Evolutionary conservation across 2,113 vertebrate genomes (phyloP).

Genomic region (Corvus hawaiiensis): DNA sequence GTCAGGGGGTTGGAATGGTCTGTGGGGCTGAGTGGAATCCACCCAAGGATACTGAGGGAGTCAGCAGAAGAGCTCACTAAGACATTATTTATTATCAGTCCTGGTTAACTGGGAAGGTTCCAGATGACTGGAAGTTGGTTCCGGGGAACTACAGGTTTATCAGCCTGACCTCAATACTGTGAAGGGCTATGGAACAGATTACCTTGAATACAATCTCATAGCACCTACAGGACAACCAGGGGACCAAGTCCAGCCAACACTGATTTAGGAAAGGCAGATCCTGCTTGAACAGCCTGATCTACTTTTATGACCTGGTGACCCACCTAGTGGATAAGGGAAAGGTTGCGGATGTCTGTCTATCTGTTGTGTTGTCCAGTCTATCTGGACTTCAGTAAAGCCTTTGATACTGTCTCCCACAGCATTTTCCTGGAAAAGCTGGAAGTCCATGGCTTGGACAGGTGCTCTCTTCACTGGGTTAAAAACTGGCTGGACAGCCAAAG

Average conservation of each 20-base stretch:
- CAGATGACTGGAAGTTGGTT: not conserved
- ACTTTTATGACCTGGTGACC: not conserved
- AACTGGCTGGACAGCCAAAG: not conserved
- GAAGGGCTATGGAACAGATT: not conserved
- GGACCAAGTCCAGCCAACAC: not conserved
- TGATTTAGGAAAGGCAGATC: not conserved
- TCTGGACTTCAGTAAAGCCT: not conserved
- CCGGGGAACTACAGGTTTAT: not conserved
- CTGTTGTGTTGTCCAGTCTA: too few relatives aligned
- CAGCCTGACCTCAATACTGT: not conserved
- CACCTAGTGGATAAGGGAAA: not conserved
- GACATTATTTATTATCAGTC: not conserved
- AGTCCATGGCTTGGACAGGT: rapidly evolving
- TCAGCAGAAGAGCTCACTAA: not conserved
- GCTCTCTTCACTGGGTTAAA: not conserved
- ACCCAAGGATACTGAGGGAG: not conserved
- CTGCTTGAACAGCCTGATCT: not conserved
- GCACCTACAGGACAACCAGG: rapidly evolving
- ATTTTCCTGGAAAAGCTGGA: not conserved
- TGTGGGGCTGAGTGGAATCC: not conserved
- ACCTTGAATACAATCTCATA: rapidly evolving
- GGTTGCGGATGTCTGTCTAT: not conserved
- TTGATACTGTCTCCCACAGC: not conserved
- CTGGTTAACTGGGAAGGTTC: not conserved
- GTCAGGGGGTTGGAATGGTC: not conserved